These are phyloP conservation scores for Virgularia gustaviana DNA, from an alignment of 92 coral and sea anemone genomes.

Conservation along the genomic window DNA sequence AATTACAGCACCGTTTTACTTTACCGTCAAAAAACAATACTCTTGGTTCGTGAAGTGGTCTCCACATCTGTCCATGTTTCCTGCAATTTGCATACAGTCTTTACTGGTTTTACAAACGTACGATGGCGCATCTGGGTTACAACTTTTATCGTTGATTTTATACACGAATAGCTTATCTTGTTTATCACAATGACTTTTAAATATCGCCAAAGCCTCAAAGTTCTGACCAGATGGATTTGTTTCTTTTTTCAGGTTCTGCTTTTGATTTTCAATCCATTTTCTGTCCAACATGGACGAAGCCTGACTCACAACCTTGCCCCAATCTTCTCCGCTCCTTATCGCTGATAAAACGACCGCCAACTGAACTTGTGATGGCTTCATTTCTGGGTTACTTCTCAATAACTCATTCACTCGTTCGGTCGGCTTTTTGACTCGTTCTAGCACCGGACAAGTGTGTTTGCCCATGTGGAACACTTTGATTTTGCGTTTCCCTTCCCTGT, in stretches of 20 bases:
- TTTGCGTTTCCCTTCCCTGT: not conserved
- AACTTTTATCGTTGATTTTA: constrained; percentile 15
- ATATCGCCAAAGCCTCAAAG: constrained; percentile 18
- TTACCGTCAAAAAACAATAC: too few species aligned
- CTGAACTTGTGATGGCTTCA: constrained; percentile 54
- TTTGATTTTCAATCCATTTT: too few species aligned
- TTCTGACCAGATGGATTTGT: constrained; percentile 8
- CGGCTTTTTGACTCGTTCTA: not conserved
- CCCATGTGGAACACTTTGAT: constrained; percentile 26
- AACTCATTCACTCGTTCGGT: constrained; percentile 36
- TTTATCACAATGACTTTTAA: constrained; percentile 26
- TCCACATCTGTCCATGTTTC: too few species aligned
- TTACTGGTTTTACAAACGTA: not conserved
- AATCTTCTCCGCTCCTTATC: constrained; percentile 35
- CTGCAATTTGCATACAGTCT: too few species aligned
- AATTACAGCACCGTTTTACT: too few species aligned
- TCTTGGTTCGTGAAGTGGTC: too few species aligned
- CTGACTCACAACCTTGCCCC: constrained; percentile 37
- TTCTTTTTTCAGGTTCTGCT: too few species aligned
- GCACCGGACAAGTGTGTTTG: constrained; percentile 29
- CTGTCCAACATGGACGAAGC: too few species aligned
- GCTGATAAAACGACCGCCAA: constrained; percentile 34
- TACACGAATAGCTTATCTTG: constrained; percentile 9
- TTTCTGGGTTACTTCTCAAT: constrained; percentile 37
- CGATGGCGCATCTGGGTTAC: constrained; percentile 8